Conservation (phyloP, 1,140 invertebrate genomes). For the Zelostemma sp. region DNA sequence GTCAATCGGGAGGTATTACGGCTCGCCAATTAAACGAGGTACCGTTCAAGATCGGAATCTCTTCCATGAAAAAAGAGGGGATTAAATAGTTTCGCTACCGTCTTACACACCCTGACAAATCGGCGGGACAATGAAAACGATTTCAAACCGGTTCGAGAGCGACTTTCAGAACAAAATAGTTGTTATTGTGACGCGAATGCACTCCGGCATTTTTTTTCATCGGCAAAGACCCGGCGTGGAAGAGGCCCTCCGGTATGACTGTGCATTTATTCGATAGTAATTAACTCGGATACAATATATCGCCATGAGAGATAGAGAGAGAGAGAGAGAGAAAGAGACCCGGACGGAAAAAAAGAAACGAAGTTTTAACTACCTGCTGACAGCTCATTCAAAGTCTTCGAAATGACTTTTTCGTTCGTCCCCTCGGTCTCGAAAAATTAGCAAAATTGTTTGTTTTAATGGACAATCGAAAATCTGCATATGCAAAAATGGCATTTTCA, state of each 20-base stretch:
- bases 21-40: slow-evolving; percentile 5
- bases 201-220: slow-evolving; percentile 27
- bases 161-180: slow-evolving; percentile 62
- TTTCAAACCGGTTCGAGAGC: slow-evolving; percentile 55
- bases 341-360: slow-evolving; percentile 30
- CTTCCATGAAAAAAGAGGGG: slow-evolving; percentile 34
- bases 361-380: slow-evolving; percentile 40
- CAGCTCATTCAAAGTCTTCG: slow-evolving; percentile 19
- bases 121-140: slow-evolving; percentile 66
- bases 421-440: too few species aligned
- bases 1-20: not conserved
- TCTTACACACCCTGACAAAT: slow-evolving; percentile 68
- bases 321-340: slow-evolving; percentile 24
- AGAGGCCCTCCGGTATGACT: slow-evolving; percentile 57
- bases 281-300: slow-evolving; percentile 68
- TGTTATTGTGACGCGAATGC: slow-evolving; percentile 54
- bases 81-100: slow-evolving; percentile 67
- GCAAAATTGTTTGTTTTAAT: too few species aligned
- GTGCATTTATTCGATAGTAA: slow-evolving; percentile 66
- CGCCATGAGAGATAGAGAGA: slow-evolving; percentile 35
- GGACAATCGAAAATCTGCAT: too few species aligned
- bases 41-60: slow-evolving; percentile 27
- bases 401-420: too few species aligned
- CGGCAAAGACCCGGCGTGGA: not conserved
- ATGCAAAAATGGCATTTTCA: too few species aligned